Percentiles rank a stretch among this genome's conserved stretches.
These are phyloP conservation scores for Rousettus leschenaultii DNA, from an alignment of 2,113 vertebrate genomes.

Conservation along the genomic window DNA sequence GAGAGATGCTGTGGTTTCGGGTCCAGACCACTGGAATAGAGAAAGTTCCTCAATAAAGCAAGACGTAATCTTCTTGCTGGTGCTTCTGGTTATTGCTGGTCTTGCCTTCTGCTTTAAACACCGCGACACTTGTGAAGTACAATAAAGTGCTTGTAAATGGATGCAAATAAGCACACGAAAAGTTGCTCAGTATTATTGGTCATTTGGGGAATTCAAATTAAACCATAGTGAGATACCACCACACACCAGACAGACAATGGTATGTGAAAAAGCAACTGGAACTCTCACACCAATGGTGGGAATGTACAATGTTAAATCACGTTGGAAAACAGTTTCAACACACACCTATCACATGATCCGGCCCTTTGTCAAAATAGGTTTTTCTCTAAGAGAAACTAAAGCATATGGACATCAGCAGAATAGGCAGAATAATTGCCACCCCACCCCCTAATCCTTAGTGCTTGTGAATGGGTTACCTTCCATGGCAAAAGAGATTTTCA, in stretches of 20 bases:
- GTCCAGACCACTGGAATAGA: background rate
- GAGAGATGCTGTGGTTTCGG: too few species aligned
- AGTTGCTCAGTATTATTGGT: background rate
- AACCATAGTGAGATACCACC: background rate
- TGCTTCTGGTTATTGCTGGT: too few species aligned
- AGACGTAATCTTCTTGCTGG: background rate
- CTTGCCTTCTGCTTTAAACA: background rate
- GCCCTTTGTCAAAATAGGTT: background rate
- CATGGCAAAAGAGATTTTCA: background rate
- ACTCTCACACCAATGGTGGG: background rate
- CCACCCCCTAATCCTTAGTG: background rate
- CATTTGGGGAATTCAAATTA: background rate
- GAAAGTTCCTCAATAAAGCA: background rate
- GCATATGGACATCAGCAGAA: background rate
- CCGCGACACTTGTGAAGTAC: background rate
- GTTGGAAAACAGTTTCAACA: background rate
- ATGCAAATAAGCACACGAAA: background rate
- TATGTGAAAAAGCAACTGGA: background rate
- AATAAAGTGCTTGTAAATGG: background rate
- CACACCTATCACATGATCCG: background rate
- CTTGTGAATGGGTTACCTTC: background rate
- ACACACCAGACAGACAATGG: background rate
- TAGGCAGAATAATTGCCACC: background rate
- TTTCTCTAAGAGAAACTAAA: background rate
- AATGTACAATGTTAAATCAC: background rate